Conservation (phyloP, 2,113 vertebrate genomes). For the Dryoscopus gambensis region DNA sequence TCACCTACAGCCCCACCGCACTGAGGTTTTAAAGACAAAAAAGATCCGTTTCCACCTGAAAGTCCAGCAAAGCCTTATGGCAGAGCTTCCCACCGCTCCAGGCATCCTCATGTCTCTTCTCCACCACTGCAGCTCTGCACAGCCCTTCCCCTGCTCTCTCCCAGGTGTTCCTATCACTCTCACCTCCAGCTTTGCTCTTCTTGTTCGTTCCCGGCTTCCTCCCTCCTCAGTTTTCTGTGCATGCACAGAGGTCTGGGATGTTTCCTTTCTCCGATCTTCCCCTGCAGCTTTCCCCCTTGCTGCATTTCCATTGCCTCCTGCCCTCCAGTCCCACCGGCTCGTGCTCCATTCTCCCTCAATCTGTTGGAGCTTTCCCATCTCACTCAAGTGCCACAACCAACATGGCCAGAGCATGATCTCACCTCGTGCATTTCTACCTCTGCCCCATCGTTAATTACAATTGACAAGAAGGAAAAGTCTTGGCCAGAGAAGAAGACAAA, state of each 20-base stretch:
- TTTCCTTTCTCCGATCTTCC: not conserved
- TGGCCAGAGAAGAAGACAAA: not conserved
- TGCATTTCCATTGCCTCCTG: not conserved
- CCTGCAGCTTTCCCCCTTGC: not conserved
- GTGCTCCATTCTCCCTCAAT: not conserved
- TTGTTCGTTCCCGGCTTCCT: not conserved
- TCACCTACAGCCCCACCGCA: not conserved
- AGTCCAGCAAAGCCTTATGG: not conserved
- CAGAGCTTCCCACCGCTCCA: not conserved
- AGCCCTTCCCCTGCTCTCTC: not conserved
- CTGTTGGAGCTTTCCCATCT: not conserved
- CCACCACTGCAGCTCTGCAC: not conserved
- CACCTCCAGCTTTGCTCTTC: not conserved
- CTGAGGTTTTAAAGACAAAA: not conserved
- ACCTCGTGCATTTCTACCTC: not conserved
- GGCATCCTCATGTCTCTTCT: not conserved
- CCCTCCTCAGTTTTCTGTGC: not conserved
- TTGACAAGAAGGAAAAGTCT: not conserved
- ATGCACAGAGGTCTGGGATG: not conserved
- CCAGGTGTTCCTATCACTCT: not conserved
- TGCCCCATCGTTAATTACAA: not conserved
- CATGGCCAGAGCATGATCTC: fast-evolving
- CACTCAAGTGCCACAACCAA: not conserved
- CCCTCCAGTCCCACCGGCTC: too few species aligned
- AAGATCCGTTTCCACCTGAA: not conserved